Conservation (phyloP, 2,888 invertebrate species). For the Parnassius orleans region DNA sequence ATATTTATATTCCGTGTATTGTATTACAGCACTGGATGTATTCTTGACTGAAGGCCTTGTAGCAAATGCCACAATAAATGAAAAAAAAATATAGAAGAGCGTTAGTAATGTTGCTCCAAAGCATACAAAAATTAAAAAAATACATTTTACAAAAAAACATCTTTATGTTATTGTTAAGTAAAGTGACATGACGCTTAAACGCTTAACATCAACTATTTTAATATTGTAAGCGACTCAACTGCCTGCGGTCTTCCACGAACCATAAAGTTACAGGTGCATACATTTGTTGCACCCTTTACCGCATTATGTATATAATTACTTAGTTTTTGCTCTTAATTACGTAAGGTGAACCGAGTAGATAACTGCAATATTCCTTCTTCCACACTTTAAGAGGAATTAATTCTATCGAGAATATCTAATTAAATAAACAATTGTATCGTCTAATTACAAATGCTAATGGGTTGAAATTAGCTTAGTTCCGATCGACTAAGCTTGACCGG, state of each 20-base stretch:
- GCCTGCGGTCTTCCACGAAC: constrained; percentile 11
- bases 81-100: too few relatives aligned
- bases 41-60: too few relatives aligned
- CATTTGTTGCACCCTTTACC: constrained; percentile 18
- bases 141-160: too few relatives aligned
- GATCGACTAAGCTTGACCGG: not conserved
- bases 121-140: too few relatives aligned
- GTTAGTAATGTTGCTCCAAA: too few relatives aligned
- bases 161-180: too few relatives aligned
- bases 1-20: too few relatives aligned
- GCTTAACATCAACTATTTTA: constrained; percentile 9
- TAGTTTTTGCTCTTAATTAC: constrained; percentile 14
- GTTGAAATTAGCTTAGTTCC: not conserved
- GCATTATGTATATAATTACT: constrained; percentile 11
- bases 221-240: not conserved
- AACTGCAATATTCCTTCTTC: not conserved
- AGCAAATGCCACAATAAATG: too few relatives aligned
- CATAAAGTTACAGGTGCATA: constrained; percentile 21
- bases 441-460: not conserved
- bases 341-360: constrained; percentile 1
- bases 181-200: too few relatives aligned
- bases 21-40: too few relatives aligned
- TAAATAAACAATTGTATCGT: constrained; percentile 8
- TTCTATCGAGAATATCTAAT: constrained; percentile 3
- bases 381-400: constrained; percentile 1